Evolutionary conservation across 2,113 vertebrate genomes (phyloP), one percentile per base, ranked within the genome.

Genomic region (Romanogobio albipinnatus): DNA sequence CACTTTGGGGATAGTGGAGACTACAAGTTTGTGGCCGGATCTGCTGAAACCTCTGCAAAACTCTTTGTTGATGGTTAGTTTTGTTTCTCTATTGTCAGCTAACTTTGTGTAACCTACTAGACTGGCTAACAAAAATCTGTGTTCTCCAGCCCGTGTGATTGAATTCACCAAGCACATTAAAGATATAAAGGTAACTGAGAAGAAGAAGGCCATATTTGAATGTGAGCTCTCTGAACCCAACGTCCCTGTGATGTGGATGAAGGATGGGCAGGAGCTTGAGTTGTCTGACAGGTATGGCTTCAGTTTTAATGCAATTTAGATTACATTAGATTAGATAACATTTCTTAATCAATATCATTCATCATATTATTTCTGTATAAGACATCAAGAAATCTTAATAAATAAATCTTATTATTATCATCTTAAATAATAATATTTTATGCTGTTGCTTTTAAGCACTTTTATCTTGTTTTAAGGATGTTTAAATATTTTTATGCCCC

Each of bases 1-100:
- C 97, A 99, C 92, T 99, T 99, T 58, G 97, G 97, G 76, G 98
- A 99, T 61, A 96, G 95, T 68, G 98, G 96, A 73, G 96, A 98
- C 79, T 99, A 99, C 84, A 95, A 93, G 58, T 99, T 98, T 90
- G 95, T 97, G 86, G 96, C 98, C 78, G 98, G 98, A 45, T 96
- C 97, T 45, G 95, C 96, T 1, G 93, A 95, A 64, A 95, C 96
- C 0, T 94, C 96, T n/a, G 97, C 98, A 15, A 98, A 96, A 58
- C 95, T 99, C 87, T 98, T 91, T 29, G 97, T 99, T 74, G 97
- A 99, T 92, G 96, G 98, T 99, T 95, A 90, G 91, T 1, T 22
- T 22, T 19, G 15, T 29, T 84, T 22, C 61, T 9, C 6, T 59
- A 61, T 82, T 56, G 19, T 56, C 29, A 13, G 24, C 47, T 82